Conservation (phyloP, 1,140 invertebrate genomes). For the Acromyrmex charruanus region DNA sequence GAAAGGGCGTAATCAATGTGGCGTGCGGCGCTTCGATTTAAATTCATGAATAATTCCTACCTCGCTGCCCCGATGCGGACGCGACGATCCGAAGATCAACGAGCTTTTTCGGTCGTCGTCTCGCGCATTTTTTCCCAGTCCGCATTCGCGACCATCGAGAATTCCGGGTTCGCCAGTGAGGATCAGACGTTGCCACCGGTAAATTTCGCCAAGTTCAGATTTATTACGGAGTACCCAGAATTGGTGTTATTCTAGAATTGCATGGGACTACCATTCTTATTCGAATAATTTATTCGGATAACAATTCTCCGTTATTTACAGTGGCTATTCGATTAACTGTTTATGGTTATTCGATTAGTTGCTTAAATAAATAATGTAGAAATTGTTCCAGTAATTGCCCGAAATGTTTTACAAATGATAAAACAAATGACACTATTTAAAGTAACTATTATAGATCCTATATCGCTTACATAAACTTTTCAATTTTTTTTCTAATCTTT, state of each 20-base stretch:
- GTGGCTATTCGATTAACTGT: background rate
- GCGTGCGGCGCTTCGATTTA: constrained; percentile 79
- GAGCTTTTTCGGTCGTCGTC: constrained; percentile 54
- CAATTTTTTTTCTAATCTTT: too few relatives aligned
- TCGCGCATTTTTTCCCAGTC: background rate
- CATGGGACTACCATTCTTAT: background rate
- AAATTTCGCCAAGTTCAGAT: constrained; percentile 44
- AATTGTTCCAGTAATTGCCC: background rate
- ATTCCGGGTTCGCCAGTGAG: background rate
- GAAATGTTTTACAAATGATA: background rate
- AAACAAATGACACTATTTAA: background rate
- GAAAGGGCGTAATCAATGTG: constrained; percentile 80
- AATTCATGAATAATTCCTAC: constrained; percentile 83
- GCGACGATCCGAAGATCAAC: constrained; percentile 68
- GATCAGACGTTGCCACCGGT: constrained; percentile 10
- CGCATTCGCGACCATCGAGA: background rate
- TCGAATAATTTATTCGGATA: constrained; percentile 43
- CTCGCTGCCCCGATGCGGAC: background rate
- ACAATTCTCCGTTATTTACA: background rate
- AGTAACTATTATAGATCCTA: too few relatives aligned
- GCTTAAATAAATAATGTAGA: background rate
- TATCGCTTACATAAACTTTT: too few relatives aligned
- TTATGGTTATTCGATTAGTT: too few relatives aligned
- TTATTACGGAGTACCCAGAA: background rate
- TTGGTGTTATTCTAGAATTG: constrained; percentile 39